Evolutionary conservation across 2,888 invertebrate species (phyloP), one percentile per base, ranked within the genome.

Genomic region (Hydraecia micacea): DNA sequence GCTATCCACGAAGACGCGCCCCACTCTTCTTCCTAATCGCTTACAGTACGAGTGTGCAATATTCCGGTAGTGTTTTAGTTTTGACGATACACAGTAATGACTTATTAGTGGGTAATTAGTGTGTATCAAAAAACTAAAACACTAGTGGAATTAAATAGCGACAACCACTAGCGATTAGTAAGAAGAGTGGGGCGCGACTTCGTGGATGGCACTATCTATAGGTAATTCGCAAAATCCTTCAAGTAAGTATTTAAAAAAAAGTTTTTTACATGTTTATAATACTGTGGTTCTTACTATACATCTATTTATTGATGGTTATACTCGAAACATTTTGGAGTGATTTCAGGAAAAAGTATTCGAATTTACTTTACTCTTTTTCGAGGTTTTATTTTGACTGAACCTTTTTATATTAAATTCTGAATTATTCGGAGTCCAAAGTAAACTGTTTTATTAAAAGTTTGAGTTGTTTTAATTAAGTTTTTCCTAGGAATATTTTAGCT

Each of bases 361-460:
- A 62, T 32, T 60, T 60, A 39, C 18, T 58, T 18, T 21, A 49
- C 15, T 49, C 6, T 73, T n/a, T 73, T 67, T 36, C 25, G 4
- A 60, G 32, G 25, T 67, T 42, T 5, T 70, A 49, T 52, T 62
- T 68, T 63, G 21, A 39, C 36, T 67, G 13, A 32, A 46, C 11
- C 13, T 63, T 71, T 69, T 42, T 18, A 32, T 9, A 74, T 69
- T 18, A 25, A 39, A 52, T 67, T 78, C 25, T 39, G 46, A 73
- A 80, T 74, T 60, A 52, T 80, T 80, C 36, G 21, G 21, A 36
- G 42, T 70, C 52, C 65, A 60, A 74, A 74, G 66, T 66, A 74
- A 80, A 80, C 52, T 52, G 65, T 46, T 52, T 62, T 67, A 46
- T 15, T 25, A 62, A 72, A 71, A 42, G n/a, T 71, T 70, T 70